Percentiles rank a stretch among this genome's conserved stretches.
Evolutionary conservation across 2,113 vertebrate species (phyloP).

Genomic region (Tylochromis polylepis): DNA sequence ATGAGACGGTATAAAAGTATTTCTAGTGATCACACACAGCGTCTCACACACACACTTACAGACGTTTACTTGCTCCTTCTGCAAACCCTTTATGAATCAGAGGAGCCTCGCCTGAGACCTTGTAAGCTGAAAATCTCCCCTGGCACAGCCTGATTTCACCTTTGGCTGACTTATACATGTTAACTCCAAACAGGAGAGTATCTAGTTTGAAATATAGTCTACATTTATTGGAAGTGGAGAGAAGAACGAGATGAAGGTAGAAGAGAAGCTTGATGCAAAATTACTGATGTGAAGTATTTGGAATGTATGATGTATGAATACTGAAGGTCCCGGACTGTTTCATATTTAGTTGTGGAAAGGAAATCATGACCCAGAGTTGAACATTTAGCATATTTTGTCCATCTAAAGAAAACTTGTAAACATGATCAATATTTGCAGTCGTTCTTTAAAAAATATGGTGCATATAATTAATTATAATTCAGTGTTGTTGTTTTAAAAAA

Average conservation of each 20-base stretch:
- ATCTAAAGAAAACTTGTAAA: neutral
- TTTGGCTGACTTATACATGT: slow-evolving; percentile 62
- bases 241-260: neutral
- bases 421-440: neutral
- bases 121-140: slow-evolving; percentile 61
- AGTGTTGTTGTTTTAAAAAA: neutral
- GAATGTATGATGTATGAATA: neutral
- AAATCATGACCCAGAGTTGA: slow-evolving; percentile 21
- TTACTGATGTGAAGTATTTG: neutral
- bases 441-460: neutral
- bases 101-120: slow-evolving; percentile 48
- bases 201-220: slow-evolving; percentile 22
- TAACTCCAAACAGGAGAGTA: slow-evolving; percentile 52
- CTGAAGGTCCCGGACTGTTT: neutral
- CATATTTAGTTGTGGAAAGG: neutral
- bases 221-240: neutral
- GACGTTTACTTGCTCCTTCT: neutral
- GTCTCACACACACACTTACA: neutral
- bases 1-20: slow-evolving; percentile 3
- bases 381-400: neutral
- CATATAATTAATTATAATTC: neutral
- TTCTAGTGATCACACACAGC: slow-evolving; percentile 2
- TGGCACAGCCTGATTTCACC: slow-evolving; percentile 57
- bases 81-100: slow-evolving; percentile 50
- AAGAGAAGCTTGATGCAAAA: neutral